phyloP scores from a whole-genome alignment of 1,140 invertebrate species.

The Hyles vespertilio region DNA sequence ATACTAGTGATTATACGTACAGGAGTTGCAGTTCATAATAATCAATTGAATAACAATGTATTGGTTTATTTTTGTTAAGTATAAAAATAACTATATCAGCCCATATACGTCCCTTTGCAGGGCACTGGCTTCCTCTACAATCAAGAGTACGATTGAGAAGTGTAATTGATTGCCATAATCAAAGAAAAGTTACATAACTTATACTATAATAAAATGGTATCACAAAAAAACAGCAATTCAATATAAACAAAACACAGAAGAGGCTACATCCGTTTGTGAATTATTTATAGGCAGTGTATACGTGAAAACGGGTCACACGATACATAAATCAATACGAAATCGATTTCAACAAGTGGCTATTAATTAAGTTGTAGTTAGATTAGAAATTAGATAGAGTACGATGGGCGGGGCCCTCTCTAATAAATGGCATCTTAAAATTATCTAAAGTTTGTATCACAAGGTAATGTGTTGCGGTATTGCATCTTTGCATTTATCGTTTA shows the following conservation, averaged over 20 bases:
- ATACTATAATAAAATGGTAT: background rate
- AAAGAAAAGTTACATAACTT: too few relatives aligned
- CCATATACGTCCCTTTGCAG: too few relatives aligned
- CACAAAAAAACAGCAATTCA: background rate
- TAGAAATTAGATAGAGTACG: conserved; percentile 66
- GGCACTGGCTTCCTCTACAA: too few relatives aligned
- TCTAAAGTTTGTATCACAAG: conserved; percentile 12
- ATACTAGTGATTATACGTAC: too few relatives aligned
- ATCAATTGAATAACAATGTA: too few relatives aligned
- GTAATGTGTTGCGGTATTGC: conserved; percentile 1
- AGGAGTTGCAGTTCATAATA: too few relatives aligned
- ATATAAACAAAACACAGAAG: conserved; percentile 26
- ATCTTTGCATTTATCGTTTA: conserved; percentile 3
- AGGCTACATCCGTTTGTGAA: conserved; percentile 22
- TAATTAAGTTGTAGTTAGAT: conserved; percentile 74
- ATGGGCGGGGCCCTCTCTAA: conserved; percentile 55
- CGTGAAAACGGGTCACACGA: conserved; percentile 65
- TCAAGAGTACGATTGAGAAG: too few relatives aligned
- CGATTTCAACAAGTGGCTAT: conserved; percentile 74
- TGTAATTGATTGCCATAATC: too few relatives aligned
- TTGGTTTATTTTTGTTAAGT: too few relatives aligned
- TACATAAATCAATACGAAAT: conserved; percentile 72
- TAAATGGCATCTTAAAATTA: conserved; percentile 38
- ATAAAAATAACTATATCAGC: too few relatives aligned
- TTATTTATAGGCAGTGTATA: conserved; percentile 54